Evolutionary conservation across 2,888 invertebrate species (phyloP), one percentile per base, ranked within the genome.

Genomic region (Cancer borealis): DNA sequence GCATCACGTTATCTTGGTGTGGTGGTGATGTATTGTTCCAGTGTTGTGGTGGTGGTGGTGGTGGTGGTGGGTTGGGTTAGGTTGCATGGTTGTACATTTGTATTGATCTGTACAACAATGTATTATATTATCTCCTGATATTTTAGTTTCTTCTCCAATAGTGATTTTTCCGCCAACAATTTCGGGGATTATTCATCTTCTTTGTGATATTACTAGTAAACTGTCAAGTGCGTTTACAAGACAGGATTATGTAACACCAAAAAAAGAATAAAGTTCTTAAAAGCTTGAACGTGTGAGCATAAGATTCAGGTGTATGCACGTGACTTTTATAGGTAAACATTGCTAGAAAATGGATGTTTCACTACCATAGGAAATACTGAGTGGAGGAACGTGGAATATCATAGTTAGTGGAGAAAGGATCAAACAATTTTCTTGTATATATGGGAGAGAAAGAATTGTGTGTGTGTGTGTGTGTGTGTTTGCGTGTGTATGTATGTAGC

Each of bases 401-500:
- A n/a, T n/a, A n/a, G 66, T 66, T n/a, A 66, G 21, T 4, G 5
- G 73, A 73, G 60, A 60, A 26, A 26, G 73, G 26, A 26, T 26
- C n/a, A 73, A 26, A 73, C 39, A 39, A 0, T 39, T 39, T 39
- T 39, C 39, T 39, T 39, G 39, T 39, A 54, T 54, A 14, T 54
- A 54, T 54, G 54, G 54, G 54, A 54, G 10, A 54, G 54, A 14
- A 54, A 14, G 54, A 39, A 39, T 0, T 39, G 39, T 39, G 39
- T 39, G 39, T 39, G 39, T 39, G 39, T 39, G 39, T 39, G 45
- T 45, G 14, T 88, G 39, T 88, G 46, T 88, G 4, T 21, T 30
- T 87, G 30, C 26, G 45, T 45, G 45, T 87, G 87, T 87, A 30
- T 87, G 87, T 87, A 17, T 88, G 39, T 39, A 84, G 84, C 84